A percentile compares a stretch with the other conserved stretches of the same genome.
phyloP scores from a whole-genome alignment of 2,113 vertebrate species.

The pig (Sus scrofa) region DNA sequence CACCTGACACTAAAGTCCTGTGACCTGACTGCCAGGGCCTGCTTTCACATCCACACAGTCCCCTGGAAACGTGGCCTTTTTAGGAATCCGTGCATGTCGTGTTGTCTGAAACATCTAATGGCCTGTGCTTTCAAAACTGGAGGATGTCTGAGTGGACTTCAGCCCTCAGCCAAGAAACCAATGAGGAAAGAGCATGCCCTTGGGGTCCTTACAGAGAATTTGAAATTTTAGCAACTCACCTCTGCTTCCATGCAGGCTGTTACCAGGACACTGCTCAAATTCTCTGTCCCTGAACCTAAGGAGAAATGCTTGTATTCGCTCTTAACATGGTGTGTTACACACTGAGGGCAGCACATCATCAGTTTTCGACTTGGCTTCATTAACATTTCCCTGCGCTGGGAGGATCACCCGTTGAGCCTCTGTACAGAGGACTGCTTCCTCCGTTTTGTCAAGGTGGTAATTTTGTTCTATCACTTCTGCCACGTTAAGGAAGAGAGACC shows the following conservation, averaged over 20 bases:
- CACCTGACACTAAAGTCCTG: background rate
- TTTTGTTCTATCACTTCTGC: conserved; percentile 43
- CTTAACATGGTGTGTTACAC: background rate
- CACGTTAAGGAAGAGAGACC: conserved; percentile 8
- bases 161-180: background rate
- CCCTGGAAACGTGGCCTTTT: background rate
- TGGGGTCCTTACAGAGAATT: background rate
- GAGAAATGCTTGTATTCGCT: background rate
- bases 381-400: background rate
- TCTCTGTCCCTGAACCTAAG: background rate
- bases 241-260: background rate
- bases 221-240: background rate
- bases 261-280: background rate
- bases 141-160: background rate
- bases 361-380: background rate
- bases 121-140: background rate
- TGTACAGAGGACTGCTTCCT: background rate
- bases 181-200: background rate
- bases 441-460: conserved; percentile 12
- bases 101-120: background rate
- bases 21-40: background rate
- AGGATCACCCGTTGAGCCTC: background rate
- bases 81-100: background rate
- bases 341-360: background rate
- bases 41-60: background rate